phyloP scores from a whole-genome alignment of 2,797 vertebrate species.

The Semaprochilodus insignis region DNA sequence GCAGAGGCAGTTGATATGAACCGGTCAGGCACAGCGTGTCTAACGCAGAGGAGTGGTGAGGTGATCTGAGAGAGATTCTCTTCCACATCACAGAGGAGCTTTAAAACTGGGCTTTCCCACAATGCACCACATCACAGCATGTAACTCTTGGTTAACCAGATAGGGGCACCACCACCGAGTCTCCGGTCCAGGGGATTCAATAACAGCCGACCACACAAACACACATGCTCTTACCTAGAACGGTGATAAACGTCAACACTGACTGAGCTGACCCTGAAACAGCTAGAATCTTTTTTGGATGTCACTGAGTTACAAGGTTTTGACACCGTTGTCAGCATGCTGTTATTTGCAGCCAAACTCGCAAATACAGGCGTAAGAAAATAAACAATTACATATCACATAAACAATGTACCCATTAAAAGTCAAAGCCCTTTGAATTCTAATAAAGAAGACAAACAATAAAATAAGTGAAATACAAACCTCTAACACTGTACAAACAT shows the following conservation, averaged over 20 bases:
- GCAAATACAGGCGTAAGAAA: too few species aligned
- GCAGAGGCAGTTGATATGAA: conserved; percentile 3
- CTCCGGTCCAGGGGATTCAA: conserved; percentile 28
- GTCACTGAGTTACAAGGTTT: too few species aligned
- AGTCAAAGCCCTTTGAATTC: not conserved
- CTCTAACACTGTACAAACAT: not conserved
- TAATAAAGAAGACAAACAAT: not conserved
- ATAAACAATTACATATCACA: too few species aligned
- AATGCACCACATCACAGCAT: conserved; percentile 50
- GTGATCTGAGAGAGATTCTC: conserved; percentile 17
- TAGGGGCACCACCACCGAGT: conserved; percentile 11
- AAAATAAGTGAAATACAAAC: not conserved
- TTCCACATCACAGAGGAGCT: conserved; percentile 37
- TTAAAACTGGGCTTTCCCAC: conserved; percentile 41
- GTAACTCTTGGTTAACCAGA: conserved; percentile 45
- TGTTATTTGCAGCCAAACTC: too few species aligned
- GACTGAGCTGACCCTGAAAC: not conserved
- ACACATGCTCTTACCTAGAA: not conserved
- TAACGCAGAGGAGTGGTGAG: not conserved
- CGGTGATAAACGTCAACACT: conserved; percentile 10
- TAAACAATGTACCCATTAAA: too few species aligned
- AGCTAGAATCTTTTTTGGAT: not conserved
- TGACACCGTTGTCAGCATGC: too few species aligned
- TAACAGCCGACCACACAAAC: conserved; percentile 32
- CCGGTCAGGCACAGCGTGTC: not conserved